A percentile compares a stretch with the other conserved stretches of the same genome.
These are phyloP conservation scores for Aphelenchoides avenae DNA, from an alignment of 1,140 invertebrate genomes.

Conservation along the genomic window DNA sequence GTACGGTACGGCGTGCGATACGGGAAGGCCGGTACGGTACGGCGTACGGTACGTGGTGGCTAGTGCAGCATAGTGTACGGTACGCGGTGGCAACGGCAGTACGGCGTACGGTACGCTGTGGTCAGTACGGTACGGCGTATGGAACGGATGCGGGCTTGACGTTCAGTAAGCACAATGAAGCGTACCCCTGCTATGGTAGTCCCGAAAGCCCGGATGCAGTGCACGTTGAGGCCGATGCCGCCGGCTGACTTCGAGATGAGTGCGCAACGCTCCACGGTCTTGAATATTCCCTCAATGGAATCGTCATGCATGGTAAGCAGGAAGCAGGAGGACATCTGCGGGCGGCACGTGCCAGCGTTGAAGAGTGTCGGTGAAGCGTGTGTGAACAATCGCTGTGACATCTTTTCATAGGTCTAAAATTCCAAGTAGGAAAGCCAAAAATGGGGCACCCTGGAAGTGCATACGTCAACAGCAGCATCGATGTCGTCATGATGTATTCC, in stretches of 20 bases:
- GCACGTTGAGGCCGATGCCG: constrained; percentile 92
- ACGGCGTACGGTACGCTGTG: too few relatives aligned
- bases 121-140: too few relatives aligned
- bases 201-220: constrained; percentile 85
- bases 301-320: constrained; percentile 89
- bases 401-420: constrained; percentile 78
- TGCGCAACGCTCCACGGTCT: constrained; percentile 85
- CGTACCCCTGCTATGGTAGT: constrained; percentile 82
- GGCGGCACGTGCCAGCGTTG: constrained; percentile 80
- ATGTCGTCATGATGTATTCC: constrained; percentile 68
- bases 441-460: neutral
- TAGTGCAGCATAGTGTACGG: too few relatives aligned
- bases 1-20: too few relatives aligned
- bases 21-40: too few relatives aligned
- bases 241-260: constrained; percentile 92
- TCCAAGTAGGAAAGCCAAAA: neutral
- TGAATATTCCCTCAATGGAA: constrained; percentile 93
- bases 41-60: too few relatives aligned
- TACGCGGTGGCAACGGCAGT: too few relatives aligned
- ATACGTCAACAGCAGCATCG: constrained; percentile 31
- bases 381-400: constrained; percentile 91
- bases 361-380: constrained; percentile 94
- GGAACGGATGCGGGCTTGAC: too few relatives aligned
- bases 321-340: constrained; percentile 90
- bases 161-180: too few relatives aligned